Base-by-base conservation (phyloP, 37 sponge, comb jelly and placozoan genomes). In the Hexactinellida sp. region DNA sequence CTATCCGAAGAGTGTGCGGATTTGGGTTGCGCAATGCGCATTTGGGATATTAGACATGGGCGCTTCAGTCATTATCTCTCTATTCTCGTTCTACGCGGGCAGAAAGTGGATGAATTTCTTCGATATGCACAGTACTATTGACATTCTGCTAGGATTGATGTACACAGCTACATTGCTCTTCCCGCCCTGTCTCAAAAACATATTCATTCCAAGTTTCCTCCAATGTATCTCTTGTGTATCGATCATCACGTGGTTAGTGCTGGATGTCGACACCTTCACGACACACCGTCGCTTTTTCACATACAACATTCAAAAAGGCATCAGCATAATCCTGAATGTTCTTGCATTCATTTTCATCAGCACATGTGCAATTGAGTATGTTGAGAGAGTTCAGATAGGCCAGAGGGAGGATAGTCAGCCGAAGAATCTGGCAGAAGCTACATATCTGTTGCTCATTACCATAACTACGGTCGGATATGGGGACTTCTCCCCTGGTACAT, bases 391-490 rank as follows among this genome's bases (percentile, higher is more conserved):
- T 7, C 76, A n/a, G 76, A n/a, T n/a, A n/a, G 76, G 76, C 25
- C 3, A 28, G 23, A 86, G 88, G 25, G 88, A 85, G 0, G 87
- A 86, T 36, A 89, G 88, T 36, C 54, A 36, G 28, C 84, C 76
- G 7, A 82, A 54, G n/a, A 32, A 37, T 30, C 41, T 89, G 54
- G 89, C 91, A 83, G 83, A 89, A 47, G 86, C 89, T 1, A 82
- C 37, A 83, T 93, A 86, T 86, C 88, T 93, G 36, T 32, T 91
- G 36, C 39, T 93, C 38, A 91, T 93, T 0, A 93, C 93, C 23
- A 83, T 90, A 83, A 89, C 86, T 35, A 91, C 93, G 0, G 93
- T 93, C 30, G 93, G 93, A 21, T 93, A 88, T 39, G 93, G 93
- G 10, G 91, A 93, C 38, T 55, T 91, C n/a, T 0, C 39, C 24